Percentiles rank a stretch among this genome's conserved stretches.
Conservation (phyloP, 2,888 invertebrate genomes). For the Corbicula japonica region DNA sequence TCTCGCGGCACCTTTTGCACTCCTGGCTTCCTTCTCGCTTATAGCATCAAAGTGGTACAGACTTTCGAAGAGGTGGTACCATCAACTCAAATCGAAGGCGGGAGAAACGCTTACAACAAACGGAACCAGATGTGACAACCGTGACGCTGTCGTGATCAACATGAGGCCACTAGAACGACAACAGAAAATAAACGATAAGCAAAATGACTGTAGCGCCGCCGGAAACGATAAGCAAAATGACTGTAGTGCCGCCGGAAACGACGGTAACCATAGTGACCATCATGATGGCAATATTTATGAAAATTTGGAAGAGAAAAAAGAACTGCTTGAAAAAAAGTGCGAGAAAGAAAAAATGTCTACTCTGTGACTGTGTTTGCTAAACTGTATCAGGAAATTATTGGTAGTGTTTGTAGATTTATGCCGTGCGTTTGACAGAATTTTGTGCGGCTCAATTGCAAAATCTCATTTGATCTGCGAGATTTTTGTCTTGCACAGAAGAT, state of each 20-base stretch:
- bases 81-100: neutral
- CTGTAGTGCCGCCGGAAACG: neutral
- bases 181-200: neutral
- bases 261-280: neutral
- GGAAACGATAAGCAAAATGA: neutral
- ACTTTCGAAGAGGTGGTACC: constrained; percentile 18
- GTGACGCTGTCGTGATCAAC: neutral
- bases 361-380: no score
- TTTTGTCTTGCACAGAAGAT: no score
- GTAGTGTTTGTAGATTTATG: no score
- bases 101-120: neutral
- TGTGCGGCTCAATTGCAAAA: no score
- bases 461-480: no score
- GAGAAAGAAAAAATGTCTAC: neutral
- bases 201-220: neutral
- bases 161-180: neutral
- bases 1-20: constrained; percentile 14
- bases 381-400: no score
- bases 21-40: constrained; percentile 29
- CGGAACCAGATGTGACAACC: neutral
- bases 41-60: constrained; percentile 22
- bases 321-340: neutral
- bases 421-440: no score
- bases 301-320: neutral
- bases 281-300: neutral